These are phyloP conservation scores for Rhodeus uyekii DNA, from an alignment of 2,797 vertebrate genomes.

Conservation along the genomic window DNA sequence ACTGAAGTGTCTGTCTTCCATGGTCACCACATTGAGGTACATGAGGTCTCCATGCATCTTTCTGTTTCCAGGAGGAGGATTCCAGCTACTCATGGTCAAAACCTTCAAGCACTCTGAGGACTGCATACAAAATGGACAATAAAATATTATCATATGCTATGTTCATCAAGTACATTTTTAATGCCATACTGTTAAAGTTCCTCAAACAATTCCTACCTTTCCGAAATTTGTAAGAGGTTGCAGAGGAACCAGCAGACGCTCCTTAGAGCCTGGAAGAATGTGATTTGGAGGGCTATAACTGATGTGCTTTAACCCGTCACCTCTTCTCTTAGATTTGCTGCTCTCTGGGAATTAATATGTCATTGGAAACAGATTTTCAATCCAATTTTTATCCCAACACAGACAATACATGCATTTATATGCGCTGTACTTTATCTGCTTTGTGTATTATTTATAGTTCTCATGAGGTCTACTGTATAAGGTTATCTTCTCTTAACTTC, in stretches of 20 bases:
- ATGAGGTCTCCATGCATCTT: slow-evolving; percentile 96
- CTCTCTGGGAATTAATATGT: slow-evolving; percentile 58
- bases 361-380: too few relatives aligned
- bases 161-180: background rate
- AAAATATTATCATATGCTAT: background rate
- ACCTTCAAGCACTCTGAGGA: slow-evolving; percentile 90
- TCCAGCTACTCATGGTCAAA: slow-evolving; percentile 92
- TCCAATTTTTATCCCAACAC: too few relatives aligned
- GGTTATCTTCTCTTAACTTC: background rate
- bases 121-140: slow-evolving; percentile 63
- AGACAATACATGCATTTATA: too few relatives aligned
- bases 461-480: background rate
- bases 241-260: slow-evolving; percentile 82
- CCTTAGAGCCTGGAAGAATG: slow-evolving; percentile 88
- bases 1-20: slow-evolving; percentile 88
- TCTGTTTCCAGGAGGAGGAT: slow-evolving; percentile 92
- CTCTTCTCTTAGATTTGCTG: slow-evolving; percentile 71
- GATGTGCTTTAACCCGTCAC: slow-evolving; percentile 79
- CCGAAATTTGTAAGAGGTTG: slow-evolving; percentile 86
- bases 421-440: background rate
- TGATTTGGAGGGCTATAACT: slow-evolving; percentile 87
- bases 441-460: background rate
- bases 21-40: slow-evolving; percentile 88
- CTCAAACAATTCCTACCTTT: slow-evolving; percentile 77
- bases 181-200: background rate